Evolutionary conservation across 2,888 invertebrate species (phyloP), one percentile per base, ranked within the genome.

Genomic region (Argyresthia albistria): DNA sequence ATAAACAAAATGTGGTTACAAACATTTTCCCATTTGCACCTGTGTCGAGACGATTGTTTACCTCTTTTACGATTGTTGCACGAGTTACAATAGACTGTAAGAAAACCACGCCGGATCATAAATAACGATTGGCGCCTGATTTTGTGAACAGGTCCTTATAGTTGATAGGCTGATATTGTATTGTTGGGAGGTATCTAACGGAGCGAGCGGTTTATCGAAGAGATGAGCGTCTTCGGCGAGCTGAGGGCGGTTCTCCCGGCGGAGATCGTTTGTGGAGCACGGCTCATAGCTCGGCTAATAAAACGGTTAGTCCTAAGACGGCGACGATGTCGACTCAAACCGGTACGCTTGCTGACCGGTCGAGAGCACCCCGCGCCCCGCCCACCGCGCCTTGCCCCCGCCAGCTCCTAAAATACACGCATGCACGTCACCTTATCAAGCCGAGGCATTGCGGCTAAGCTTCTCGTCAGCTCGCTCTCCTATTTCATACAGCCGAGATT

Each of bases 281-380:
- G 67, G 79, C 78, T 76, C 70, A 81, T 73, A 66, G 79, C 78
- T 76, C 70, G 70, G 74, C 80, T 83, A 82, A 80, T 84, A 82
- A 84, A 86, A 87, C 87, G 78, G 83, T 84, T 81, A 80, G 78
- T 76, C 76, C 79, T 80, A 79, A 64, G 54, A 47, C 54, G 54
- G 62, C 62, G 64, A 63, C 74, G 73, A 74, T 71, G 79, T 72
- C 67, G 78, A 77, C 66, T 71, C 70, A 78, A 86, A 87, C 84
- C 86, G 84, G 87, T 86, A 78, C 70, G 72, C 64, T 25, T 2
- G 25, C 25, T 60, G 76, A 84, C 86, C 86, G 83, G 86, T 82
- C 81, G 25, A 59, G 59, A 61, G 59, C 60, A 55, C 55, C 57
- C 55, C 6, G 25, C 25, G 25, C 25, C 25, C 54, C 56, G 58